Evolutionary conservation across 2,797 vertebrate species (phyloP), one percentile per base, ranked within the genome.

Genomic region (Acrocephalus scirpaceus): DNA sequence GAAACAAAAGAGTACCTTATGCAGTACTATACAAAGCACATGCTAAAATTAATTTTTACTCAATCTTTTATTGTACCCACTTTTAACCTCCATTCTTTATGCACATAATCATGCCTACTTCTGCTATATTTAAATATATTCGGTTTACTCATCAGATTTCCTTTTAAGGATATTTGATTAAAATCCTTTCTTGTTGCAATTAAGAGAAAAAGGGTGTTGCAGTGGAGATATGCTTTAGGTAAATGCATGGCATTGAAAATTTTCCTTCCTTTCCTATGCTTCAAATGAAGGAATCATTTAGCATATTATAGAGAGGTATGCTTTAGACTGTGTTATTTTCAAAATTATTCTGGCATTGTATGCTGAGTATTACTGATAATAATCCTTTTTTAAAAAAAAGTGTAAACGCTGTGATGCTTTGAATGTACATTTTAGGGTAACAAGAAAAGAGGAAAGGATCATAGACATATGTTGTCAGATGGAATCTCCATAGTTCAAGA

Each of bases 1-100:
- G 62, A 97, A 97, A 96, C 83, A 97, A 97, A 97, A 91, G 90
- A 94, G 93, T 88, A 96, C 64, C 84, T 97, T 95, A 91, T 95
- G 54, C 86, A 77, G 66, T 91, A 82, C 96, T 96, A 81, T 79
- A 86, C 65, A 92, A 94, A 95, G 74, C 48, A 25, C 89, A 90
- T 89, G 70, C 36, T 95, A 95, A 97, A 97, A 96, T 97, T 94
- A 96, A 89, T 97, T 96, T 97, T 96, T 93, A 92, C 71, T 90
- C 44, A 93, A 73, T 36, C 76, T 97, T 88, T 96, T 88, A 93
- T 91, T 91, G 47, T 53, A 95, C 45, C 34, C 32, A 78, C 67
- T 95, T 96, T 91, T 94, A 96, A 86, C 90, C 64, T 94, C 79
- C 89, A 7, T 93, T 95, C n/a, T 78, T 96, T 91, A 83, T 90